Percentiles rank a stretch among this genome's conserved stretches.
Conservation (phyloP, 2,888 invertebrate species). For the Limnephilus lunatus region DNA sequence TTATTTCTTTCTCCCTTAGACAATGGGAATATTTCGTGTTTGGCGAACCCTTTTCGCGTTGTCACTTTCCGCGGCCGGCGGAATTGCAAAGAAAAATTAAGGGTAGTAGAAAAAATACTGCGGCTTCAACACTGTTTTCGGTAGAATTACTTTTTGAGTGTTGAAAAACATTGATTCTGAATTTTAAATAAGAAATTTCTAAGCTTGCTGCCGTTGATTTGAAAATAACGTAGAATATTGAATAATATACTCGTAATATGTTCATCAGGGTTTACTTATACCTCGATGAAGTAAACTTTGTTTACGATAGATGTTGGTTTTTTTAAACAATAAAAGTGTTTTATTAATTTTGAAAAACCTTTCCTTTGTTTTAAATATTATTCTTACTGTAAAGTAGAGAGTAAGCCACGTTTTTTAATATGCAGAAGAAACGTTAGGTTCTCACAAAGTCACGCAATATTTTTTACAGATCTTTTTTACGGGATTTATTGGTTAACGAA, state of each 20-base stretch:
- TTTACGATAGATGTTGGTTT: too few species aligned
- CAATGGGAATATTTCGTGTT: neutral
- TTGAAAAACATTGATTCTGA: neutral
- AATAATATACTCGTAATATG: too few species aligned
- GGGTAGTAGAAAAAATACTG: neutral
- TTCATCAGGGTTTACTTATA: neutral
- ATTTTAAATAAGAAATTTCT: neutral
- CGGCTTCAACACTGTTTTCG: neutral
- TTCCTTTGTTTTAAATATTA: too few species aligned
- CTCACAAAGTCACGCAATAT: too few species aligned
- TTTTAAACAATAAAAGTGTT: too few species aligned
- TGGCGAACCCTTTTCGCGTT: constrained; percentile 2
- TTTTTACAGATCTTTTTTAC: too few species aligned
- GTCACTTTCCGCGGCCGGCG: neutral
- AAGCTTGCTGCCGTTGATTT: neutral
- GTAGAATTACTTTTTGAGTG: neutral
- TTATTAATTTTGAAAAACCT: too few species aligned
- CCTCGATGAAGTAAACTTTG: too few species aligned
- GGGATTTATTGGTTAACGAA: too few species aligned
- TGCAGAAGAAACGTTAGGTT: too few species aligned
- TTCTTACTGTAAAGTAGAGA: too few species aligned
- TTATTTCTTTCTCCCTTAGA: constrained; percentile 2
- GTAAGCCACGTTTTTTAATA: too few species aligned
- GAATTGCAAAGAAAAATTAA: neutral
- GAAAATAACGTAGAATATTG: neutral